Evolutionary conservation across 2,797 vertebrate genomes (phyloP), one percentile per base, ranked within the genome.

Genomic region (Megaceryle alcyon): DNA sequence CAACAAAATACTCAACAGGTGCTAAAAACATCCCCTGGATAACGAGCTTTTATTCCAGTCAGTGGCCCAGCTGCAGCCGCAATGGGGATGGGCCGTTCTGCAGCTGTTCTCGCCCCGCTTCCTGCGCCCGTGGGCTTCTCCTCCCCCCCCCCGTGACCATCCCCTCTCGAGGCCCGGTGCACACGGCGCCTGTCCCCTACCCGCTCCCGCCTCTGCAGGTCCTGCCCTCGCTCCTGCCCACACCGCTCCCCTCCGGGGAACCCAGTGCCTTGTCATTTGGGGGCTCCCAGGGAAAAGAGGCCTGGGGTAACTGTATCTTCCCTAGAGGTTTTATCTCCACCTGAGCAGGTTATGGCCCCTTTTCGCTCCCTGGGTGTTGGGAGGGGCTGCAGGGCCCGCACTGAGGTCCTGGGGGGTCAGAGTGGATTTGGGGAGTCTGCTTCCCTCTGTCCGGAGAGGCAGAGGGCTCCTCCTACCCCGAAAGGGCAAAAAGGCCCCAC

Each of bases 51-150:
- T 48, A 39, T 73, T 91, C 48, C 65, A 77, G 79, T 20, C 0
- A 1, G 70, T 65, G 88, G 80, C 59, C 88, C 9, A 3, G 85
- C 82, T 14, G 26, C 3, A 3, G 14, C 16, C 63, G 56, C 51
- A 13, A 1, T 20, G 51, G 8, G 53, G 43, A 48, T 0, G 2
- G 61, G 59, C 56, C 0, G 0, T 22, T 56, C 41, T 8, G 54
- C 49, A 53, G 72, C 48, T 4, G 0, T 20, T 44, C 10, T 71
- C 8, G 29, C 28, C 68, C 39, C 1, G 0, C 23, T 15, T 18
- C 21, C 43, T 2, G 0, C 11, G 72, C 51, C 87, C 37, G 17
- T 0, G 0, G 66, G 37, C 13, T 29, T 54, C 37, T 39, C 1
- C 0, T 5, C 43, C 43, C 15, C 56, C 37, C 43, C 15, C 56